A percentile compares a stretch with the other conserved stretches of the same genome.
Evolutionary conservation across 2,113 vertebrate genomes (phyloP).

Genomic region (Hemibagrus wyckioides): DNA sequence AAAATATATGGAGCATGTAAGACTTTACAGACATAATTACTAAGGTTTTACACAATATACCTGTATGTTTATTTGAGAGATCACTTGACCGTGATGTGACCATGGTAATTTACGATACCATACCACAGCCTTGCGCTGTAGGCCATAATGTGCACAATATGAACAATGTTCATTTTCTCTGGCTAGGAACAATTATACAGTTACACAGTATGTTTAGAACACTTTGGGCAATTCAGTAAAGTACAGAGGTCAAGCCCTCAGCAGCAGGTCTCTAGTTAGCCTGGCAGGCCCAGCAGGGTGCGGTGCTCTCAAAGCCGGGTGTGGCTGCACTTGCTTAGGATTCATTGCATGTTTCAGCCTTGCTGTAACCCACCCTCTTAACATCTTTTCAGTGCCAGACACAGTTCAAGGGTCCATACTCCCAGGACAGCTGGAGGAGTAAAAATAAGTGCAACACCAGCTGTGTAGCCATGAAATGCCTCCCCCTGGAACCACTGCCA

Average conservation of each 20-base stretch:
- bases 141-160: neutral
- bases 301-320: conserved; percentile 30
- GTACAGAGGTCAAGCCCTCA: conserved; percentile 31
- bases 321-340: conserved; percentile 50
- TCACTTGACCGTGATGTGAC: neutral
- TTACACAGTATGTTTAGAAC: conserved; percentile 3
- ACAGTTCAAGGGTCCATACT: conserved; percentile 29
- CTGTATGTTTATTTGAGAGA: neutral
- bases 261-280: conserved; percentile 44
- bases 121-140: neutral
- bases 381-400: conserved; percentile 30
- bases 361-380: conserved; percentile 25
- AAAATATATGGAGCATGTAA: neutral
- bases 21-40: neutral
- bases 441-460: conserved; percentile 67
- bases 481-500: conserved; percentile 36
- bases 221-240: conserved; percentile 2
- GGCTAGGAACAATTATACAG: neutral
- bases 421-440: conserved; percentile 68
- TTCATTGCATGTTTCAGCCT: conserved; percentile 50
- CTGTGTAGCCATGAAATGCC: conserved; percentile 44
- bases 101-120: too few relatives aligned
- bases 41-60: neutral
- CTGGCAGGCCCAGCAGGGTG: conserved; percentile 42
- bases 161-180: neutral